These are phyloP conservation scores for Lamproptera curius DNA, from an alignment of 2,888 invertebrate species.

Conservation along the genomic window DNA sequence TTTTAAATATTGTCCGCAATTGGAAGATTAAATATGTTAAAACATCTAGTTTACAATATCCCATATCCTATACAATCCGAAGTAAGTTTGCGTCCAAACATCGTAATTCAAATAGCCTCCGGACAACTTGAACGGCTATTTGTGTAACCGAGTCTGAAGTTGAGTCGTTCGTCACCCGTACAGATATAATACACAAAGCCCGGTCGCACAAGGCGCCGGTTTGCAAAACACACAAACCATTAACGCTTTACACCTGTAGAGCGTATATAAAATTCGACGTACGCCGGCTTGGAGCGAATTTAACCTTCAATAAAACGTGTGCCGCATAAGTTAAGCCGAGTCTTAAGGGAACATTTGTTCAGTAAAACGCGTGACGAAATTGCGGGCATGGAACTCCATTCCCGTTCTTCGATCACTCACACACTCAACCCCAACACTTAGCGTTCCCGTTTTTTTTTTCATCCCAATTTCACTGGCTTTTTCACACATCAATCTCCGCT, in stretches of 20 bases:
- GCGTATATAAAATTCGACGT: conserved; percentile 48
- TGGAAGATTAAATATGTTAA: too few species aligned
- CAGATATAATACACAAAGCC: conserved; percentile 18
- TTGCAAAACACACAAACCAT: conserved; percentile 36
- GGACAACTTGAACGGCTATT: conserved; percentile 3
- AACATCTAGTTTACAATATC: too few species aligned
- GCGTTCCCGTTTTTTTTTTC: conserved; percentile 75
- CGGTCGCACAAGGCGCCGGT: conserved; percentile 24
- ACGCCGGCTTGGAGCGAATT: conserved; percentile 44
- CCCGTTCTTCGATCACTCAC: conserved; percentile 64
- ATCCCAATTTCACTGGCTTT: conserved; percentile 71
- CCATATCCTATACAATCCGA: too few species aligned
- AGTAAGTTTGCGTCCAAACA: too few species aligned
- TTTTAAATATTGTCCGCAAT: too few species aligned
- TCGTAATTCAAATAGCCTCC: not conserved
- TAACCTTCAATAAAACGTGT: conserved; percentile 71
- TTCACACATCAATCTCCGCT: conserved; percentile 72
- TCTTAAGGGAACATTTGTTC: conserved; percentile 73
- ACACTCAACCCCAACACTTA: conserved; percentile 64
- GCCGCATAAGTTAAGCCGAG: conserved; percentile 65
- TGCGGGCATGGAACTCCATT: conserved; percentile 50
- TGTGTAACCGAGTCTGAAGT: conserved; percentile 2
- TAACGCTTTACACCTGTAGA: conserved; percentile 48
- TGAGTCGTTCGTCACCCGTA: conserved; percentile 24
- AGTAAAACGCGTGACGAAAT: conserved; percentile 74